These are phyloP conservation scores for Canis aureus DNA, from an alignment of 2,113 vertebrate species.

Conservation along the genomic window DNA sequence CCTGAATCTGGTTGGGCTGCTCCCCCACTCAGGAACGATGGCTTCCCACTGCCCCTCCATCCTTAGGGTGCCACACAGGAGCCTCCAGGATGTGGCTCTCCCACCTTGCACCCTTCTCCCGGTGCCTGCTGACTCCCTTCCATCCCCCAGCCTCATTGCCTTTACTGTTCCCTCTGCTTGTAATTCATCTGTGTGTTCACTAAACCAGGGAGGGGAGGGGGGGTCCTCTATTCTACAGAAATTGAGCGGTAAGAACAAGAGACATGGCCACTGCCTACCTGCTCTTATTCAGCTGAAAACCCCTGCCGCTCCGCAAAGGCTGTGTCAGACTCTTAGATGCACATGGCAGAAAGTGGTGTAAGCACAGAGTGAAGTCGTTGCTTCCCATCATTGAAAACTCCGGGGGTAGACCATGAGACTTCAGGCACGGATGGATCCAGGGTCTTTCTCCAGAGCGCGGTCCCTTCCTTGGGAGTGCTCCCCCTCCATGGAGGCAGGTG, in stretches of 20 bases:
- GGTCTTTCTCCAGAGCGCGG: neutral
- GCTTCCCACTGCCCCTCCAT: neutral
- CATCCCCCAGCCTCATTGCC: no score
- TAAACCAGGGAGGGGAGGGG: no score
- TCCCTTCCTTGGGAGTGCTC: neutral
- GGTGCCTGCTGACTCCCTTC: rapidly evolving
- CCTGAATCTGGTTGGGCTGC: neutral
- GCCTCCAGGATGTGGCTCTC: rapidly evolving
- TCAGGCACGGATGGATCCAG: neutral
- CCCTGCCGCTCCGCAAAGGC: neutral
- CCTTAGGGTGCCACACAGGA: rapidly evolving
- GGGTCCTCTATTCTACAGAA: neutral
- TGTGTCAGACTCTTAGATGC: neutral
- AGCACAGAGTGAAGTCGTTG: no score
- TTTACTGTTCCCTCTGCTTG: neutral
- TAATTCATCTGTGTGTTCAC: no score
- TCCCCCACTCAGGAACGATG: no score
- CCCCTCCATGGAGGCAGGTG: neutral
- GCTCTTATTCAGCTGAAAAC: neutral
- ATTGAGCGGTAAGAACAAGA: neutral
- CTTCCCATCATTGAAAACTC: neutral
- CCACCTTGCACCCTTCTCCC: neutral
- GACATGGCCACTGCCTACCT: rapidly evolving
- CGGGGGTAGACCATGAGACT: neutral
- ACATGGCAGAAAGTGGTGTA: neutral